Conservation (phyloP, 1,140 invertebrate species). For the Lerema accius region DNA sequence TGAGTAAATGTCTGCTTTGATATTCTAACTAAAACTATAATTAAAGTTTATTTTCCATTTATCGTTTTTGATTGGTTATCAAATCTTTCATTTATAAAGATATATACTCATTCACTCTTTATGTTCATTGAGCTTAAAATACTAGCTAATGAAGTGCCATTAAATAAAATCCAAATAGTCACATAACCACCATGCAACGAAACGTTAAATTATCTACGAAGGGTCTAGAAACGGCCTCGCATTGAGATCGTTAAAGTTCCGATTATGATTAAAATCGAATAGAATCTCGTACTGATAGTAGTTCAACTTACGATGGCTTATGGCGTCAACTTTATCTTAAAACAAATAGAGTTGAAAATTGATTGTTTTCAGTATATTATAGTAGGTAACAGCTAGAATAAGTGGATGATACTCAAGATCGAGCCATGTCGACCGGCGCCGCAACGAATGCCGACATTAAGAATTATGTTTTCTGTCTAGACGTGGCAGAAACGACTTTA, state of each 20-base stretch:
- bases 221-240: slow-evolving; percentile 1
- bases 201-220: slow-evolving; percentile 26
- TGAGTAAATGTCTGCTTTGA: too few species aligned
- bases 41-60: too few species aligned
- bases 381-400: slow-evolving; percentile 46
- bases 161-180: slow-evolving; percentile 22
- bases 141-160: slow-evolving; percentile 11
- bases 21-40: too few species aligned
- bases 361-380: background rate
- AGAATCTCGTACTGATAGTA: slow-evolving; percentile 61
- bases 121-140: slow-evolving; percentile 8
- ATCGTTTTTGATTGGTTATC: too few species aligned
- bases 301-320: background rate
- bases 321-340: background rate
- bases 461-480: slow-evolving; percentile 2
- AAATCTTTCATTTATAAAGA: too few species aligned
- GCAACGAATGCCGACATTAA: slow-evolving; percentile 63
- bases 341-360: slow-evolving; percentile 8
- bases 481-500: slow-evolving; percentile 47
- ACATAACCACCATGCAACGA: slow-evolving; percentile 14
- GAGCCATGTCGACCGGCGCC: slow-evolving; percentile 73
- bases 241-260: slow-evolving; percentile 41
- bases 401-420: slow-evolving; percentile 81
- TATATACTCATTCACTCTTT: background rate
- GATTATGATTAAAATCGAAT: slow-evolving; percentile 78